Evolutionary conservation across 2,888 invertebrate genomes (phyloP).

Genomic region (Meiosimyza platycephala): DNA sequence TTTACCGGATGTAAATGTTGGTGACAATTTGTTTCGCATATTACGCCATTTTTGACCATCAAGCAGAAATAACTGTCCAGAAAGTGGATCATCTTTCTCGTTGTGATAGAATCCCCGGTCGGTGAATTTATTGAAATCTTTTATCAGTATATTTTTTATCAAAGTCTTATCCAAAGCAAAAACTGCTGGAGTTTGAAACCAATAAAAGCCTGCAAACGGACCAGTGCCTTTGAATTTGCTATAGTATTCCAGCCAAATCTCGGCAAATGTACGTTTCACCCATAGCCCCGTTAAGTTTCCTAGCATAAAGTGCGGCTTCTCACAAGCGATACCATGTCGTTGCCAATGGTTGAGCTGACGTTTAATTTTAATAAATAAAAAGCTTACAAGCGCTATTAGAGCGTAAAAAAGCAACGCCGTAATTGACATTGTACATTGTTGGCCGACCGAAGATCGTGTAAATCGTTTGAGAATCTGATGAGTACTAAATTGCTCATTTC

Average conservation of each 20-base stretch:
- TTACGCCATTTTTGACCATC: conserved; percentile 65
- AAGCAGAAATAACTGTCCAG: conserved; percentile 49
- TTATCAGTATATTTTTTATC: conserved; percentile 45
- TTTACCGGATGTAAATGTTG: conserved; percentile 58
- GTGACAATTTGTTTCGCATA: conserved; percentile 52
- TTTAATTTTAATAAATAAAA: not conserved
- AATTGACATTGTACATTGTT: conserved; percentile 8
- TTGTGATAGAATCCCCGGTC: conserved; percentile 47
- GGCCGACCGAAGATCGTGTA: too few relatives aligned
- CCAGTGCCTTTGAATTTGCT: conserved; percentile 52
- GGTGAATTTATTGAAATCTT: conserved; percentile 46
- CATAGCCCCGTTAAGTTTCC: conserved; percentile 42
- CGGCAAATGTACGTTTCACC: conserved; percentile 34
- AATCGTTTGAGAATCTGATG: too few relatives aligned
- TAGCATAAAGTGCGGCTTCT: conserved; percentile 42
- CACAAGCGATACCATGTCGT: conserved; percentile 40
- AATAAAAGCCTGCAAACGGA: conserved; percentile 59
- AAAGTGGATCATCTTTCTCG: conserved; percentile 45
- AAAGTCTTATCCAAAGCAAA: conserved; percentile 42
- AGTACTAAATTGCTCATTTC: too few relatives aligned
- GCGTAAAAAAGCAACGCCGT: not conserved
- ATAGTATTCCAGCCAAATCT: conserved; percentile 50
- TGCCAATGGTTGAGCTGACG: conserved; percentile 40
- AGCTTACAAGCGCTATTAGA: not conserved
- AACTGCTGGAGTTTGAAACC: conserved; percentile 49